phyloP scores from a whole-genome alignment of 2,888 invertebrate genomes.

The Digitonthophagus gazella region DNA sequence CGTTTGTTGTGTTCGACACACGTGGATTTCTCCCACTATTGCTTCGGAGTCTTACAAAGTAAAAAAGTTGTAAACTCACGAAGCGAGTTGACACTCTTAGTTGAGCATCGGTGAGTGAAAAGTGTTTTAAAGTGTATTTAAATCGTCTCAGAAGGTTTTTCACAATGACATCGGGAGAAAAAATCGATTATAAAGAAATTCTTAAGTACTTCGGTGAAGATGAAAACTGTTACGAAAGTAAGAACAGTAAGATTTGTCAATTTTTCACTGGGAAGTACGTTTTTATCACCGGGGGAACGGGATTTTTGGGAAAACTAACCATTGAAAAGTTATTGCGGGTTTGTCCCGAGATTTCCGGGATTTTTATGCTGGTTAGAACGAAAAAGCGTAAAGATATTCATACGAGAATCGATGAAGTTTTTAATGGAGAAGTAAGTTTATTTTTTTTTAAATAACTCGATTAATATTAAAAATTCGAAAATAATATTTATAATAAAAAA shows the following conservation, averaged over 20 bases:
- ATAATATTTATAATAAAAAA: too few relatives aligned
- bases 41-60: too few relatives aligned
- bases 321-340: conserved; percentile 39
- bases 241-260: conserved; percentile 22
- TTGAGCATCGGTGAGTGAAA: too few relatives aligned
- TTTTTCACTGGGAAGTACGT: conserved; percentile 29
- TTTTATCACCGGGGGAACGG: conserved; percentile 50
- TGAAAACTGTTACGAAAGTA: conserved; percentile 14
- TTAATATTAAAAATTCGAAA: too few relatives aligned
- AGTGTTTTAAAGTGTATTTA: too few relatives aligned
- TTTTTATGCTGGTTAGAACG: conserved; percentile 41
- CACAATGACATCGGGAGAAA: not conserved
- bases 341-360: conserved; percentile 36
- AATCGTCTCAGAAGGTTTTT: too few relatives aligned
- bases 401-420: conserved; percentile 36
- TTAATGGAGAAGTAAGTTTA: conserved; percentile 34
- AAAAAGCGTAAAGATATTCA: conserved; percentile 39
- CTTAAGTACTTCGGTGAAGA: conserved; percentile 12
- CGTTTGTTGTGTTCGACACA: too few relatives aligned
- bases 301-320: conserved; percentile 53
- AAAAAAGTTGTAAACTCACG: too few relatives aligned
- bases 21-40: too few relatives aligned
- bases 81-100: too few relatives aligned
- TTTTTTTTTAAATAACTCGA: not conserved
- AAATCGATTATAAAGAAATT: not conserved